Conservation (phyloP, 2,113 vertebrate species). For the Oryctolagus cuniculus region DNA sequence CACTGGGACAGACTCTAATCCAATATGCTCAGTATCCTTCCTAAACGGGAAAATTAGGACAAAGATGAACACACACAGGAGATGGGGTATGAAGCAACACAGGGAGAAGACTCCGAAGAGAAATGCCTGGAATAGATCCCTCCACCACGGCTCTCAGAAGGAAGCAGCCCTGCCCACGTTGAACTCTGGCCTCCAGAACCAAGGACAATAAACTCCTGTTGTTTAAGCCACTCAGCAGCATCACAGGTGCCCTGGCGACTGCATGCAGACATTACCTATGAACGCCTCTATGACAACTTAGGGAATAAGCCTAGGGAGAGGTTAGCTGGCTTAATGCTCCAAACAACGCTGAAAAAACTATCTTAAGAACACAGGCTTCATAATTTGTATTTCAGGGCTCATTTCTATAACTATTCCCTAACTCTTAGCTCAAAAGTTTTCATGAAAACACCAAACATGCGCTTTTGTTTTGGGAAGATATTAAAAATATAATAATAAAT, state of each 20-base stretch:
- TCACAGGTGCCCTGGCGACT: background rate
- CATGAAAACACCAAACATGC: background rate
- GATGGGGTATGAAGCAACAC: background rate
- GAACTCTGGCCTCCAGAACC: background rate
- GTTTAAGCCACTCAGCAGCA: background rate
- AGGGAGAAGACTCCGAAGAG: background rate
- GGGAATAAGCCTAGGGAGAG: background rate
- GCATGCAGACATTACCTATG: background rate
- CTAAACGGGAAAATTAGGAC: background rate
- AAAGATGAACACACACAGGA: background rate
- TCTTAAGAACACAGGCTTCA: background rate
- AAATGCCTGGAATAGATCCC: background rate
- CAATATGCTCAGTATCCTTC: background rate
- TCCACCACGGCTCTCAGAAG: too few species aligned
- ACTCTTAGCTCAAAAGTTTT: slow-evolving; percentile 24
- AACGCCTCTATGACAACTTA: background rate
- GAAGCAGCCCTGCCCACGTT: background rate
- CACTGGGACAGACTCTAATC: background rate
- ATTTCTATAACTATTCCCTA: background rate
- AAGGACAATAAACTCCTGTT: background rate
- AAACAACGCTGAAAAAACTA: background rate
- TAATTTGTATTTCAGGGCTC: background rate
- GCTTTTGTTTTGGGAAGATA: slow-evolving; percentile 44
- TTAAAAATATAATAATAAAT: slow-evolving; percentile 37
- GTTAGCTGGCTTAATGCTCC: background rate